Percentiles rank a stretch among this genome's conserved stretches.
phyloP scores from a whole-genome alignment of 2,113 vertebrate species.

The Halichoeres trimaculatus region DNA sequence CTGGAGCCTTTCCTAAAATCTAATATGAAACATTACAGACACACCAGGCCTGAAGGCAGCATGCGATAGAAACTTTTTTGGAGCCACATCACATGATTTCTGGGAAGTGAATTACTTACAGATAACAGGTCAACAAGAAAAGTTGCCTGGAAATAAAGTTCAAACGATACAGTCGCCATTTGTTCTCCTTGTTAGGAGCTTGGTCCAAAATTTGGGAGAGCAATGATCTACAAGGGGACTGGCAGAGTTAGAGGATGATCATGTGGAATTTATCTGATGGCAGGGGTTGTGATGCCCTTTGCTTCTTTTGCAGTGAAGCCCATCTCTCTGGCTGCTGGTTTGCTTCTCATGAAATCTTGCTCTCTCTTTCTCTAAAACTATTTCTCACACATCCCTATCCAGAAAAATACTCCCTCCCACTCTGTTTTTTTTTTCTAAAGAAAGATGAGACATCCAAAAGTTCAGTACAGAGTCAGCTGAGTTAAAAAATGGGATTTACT shows the following conservation, averaged over 20 bases:
- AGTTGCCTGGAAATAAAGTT: conserved; percentile 22
- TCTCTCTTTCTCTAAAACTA: neutral
- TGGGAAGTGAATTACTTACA: conserved; percentile 7
- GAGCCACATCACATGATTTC: neutral
- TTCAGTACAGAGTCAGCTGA: conserved; percentile 46
- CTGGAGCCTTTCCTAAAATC: neutral
- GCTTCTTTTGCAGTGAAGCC: conserved; percentile 44
- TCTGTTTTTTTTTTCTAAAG: conserved; percentile 16
- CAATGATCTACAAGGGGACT: conserved; percentile 35
- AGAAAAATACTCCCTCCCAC: conserved; percentile 20
- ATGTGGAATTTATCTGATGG: conserved; percentile 45
- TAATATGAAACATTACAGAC: conserved; percentile 4
- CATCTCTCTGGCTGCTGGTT: conserved; percentile 33
- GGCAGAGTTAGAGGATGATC: conserved; percentile 30
- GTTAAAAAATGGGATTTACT: conserved; percentile 56
- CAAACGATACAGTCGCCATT: neutral
- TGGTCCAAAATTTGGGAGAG: conserved; percentile 21
- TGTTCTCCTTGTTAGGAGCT: conserved; percentile 22
- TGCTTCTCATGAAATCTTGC: conserved; percentile 25
- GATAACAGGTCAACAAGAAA: conserved; percentile 1
- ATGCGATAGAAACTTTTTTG: neutral
- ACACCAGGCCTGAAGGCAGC: neutral
- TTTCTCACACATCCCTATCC: conserved; percentile 18
- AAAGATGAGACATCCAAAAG: conserved; percentile 25
- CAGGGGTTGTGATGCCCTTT: conserved; percentile 17